Base-by-base conservation (phyloP, 2,113 vertebrate species). In the Syngnathus scovelli region DNA sequence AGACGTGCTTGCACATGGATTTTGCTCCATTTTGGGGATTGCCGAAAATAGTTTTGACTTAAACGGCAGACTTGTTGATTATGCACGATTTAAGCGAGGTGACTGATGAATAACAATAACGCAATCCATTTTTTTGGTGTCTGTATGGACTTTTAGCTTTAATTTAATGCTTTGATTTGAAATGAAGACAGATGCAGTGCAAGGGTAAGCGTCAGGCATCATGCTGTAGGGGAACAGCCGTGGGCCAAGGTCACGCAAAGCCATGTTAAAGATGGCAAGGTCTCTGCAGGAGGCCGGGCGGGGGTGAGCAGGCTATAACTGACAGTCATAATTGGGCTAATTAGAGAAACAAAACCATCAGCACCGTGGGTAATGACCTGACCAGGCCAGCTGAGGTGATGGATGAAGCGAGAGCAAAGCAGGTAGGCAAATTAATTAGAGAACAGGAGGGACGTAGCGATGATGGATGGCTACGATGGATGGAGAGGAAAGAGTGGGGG, bases 281-380 rank as follows among this genome's bases (percentile, higher is more conserved):
- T 84, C 86, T 83, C 86, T 49, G 60, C 79, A 82, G 86, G 84
- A 12, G 44, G 44, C 36, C 7, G 8, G 11, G 5, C 19, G 0
- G 38, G 11, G n/a, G 61, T 71, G 71, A 64, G 52, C 84, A 84
- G 73, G 80, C 86, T 86, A 87, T 84, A 88, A 89, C 81, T 86
- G 86, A 87, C 86, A 87, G 59, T 70, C 67, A 74, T 86, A 89
- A 88, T 88, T 87, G 87, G 88, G 68, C 81, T 89, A 89, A 89
- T 88, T 88, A 86, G 80, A 78, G 83, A 33, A 85, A 88, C 85
- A 87, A 84, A 86, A 85, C 70, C 80, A 77, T 85, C 84, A 86
- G 83, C 81, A 67, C 84, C 74, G 71, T 71, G 80, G 77, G 78
- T 88, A 88, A 89, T 89, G 88, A 87, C 86, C 86, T 83, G 85